Evolutionary conservation across 2,888 invertebrate species (phyloP).

Genomic region (Isoperla grammatica): DNA sequence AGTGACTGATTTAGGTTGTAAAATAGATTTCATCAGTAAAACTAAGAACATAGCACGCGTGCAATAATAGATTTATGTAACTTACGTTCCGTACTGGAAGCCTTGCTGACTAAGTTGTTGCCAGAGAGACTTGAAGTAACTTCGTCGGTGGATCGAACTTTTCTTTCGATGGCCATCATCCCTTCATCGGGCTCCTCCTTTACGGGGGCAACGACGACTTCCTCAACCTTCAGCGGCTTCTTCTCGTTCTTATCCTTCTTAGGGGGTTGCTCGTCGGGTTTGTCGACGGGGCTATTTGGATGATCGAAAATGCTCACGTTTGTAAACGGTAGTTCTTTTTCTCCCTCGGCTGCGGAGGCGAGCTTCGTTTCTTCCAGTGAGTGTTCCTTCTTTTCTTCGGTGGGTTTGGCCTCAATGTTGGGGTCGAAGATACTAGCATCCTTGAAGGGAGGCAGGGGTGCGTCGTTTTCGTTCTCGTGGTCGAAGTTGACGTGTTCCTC

Average conservation of each 20-base stretch:
- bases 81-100: conserved; percentile 11
- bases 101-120: conserved; percentile 54
- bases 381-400: no score
- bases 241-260: conserved; percentile 30
- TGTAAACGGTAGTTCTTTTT: no score
- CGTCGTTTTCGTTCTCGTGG: no score
- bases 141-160: conserved; percentile 42
- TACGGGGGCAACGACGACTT: background rate
- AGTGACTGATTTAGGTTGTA: no score
- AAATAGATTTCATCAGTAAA: no score
- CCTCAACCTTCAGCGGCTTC: background rate
- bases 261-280: background rate
- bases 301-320: no score
- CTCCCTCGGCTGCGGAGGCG: background rate
- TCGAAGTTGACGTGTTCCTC: background rate
- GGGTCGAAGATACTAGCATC: no score
- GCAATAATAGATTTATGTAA: background rate
- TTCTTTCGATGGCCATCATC: conserved; percentile 9
- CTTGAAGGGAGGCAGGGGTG: no score
- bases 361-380: no score
- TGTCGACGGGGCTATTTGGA: no score
- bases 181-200: conserved; percentile 1
- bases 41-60: no score
- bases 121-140: conserved; percentile 55
- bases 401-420: no score